Percentiles rank a stretch among this genome's conserved stretches.
Conservation (phyloP, 2,888 invertebrate genomes). For the Bembecia ichneumoniformis region DNA sequence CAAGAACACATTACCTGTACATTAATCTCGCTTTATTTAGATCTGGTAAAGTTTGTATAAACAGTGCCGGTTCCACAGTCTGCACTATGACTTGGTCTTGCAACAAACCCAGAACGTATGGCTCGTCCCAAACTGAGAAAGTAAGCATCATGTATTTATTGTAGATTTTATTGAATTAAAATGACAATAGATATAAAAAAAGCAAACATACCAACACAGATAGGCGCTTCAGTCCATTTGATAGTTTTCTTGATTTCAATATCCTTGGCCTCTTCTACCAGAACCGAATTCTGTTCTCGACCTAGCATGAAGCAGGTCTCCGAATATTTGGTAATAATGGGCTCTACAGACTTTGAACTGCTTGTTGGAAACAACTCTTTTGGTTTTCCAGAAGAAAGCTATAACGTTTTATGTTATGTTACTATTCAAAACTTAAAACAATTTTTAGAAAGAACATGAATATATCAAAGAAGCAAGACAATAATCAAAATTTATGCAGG, state of each 20-base stretch:
- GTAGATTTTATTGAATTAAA: not conserved
- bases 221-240: slow-evolving; percentile 85
- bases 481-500: too few species aligned
- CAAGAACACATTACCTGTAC: slow-evolving; percentile 49
- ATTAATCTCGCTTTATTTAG: slow-evolving; percentile 82
- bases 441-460: too few species aligned
- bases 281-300: slow-evolving; percentile 88
- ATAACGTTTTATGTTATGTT: slow-evolving; percentile 6
- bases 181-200: not conserved
- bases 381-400: slow-evolving; percentile 74
- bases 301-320: slow-evolving; percentile 85
- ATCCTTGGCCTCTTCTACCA: slow-evolving; percentile 83
- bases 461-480: too few species aligned
- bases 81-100: slow-evolving; percentile 88
- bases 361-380: slow-evolving; percentile 90
- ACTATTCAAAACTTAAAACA: too few species aligned
- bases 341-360: slow-evolving; percentile 83
- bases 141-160: not conserved
- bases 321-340: slow-evolving; percentile 84
- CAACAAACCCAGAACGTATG: slow-evolving; percentile 89
- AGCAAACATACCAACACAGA: slow-evolving; percentile 73
- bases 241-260: slow-evolving; percentile 76
- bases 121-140: slow-evolving; percentile 90
- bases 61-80: slow-evolving; percentile 83
- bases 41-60: slow-evolving; percentile 86